Evolutionary conservation across 2,797 vertebrate species (phyloP).

Genomic region (Coregonus ussuriensis): DNA sequence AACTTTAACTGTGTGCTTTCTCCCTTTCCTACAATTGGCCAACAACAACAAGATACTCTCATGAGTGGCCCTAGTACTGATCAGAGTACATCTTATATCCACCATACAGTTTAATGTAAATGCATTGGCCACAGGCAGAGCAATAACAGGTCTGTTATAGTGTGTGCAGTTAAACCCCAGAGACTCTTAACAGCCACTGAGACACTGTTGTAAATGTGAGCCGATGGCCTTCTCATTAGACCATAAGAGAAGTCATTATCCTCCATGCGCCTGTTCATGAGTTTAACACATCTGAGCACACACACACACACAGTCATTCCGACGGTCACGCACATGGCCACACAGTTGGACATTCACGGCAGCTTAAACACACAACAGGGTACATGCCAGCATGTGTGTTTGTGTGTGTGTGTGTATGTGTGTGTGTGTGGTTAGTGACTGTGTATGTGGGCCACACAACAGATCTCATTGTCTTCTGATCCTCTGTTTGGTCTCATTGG

Average conservation of each 20-base stretch:
- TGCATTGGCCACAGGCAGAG: no score
- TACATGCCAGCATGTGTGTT: conserved; percentile 32
- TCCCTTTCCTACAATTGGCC: no score
- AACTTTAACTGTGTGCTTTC: no score
- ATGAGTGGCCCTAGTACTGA: no score
- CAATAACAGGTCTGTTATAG: not conserved
- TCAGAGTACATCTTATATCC: no score
- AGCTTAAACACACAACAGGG: conserved; percentile 55
- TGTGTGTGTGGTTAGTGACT: conserved; percentile 29
- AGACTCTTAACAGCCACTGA: conserved; percentile 20
- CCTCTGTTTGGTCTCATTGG: conserved; percentile 52
- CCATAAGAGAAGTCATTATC: conserved; percentile 57
- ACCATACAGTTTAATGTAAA: no score
- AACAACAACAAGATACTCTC: no score
- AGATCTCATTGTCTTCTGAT: conserved; percentile 66
- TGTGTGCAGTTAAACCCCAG: conserved; percentile 3
- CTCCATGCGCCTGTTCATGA: conserved; percentile 41
- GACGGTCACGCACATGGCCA: conserved; percentile 13
- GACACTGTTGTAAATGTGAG: conserved; percentile 45
- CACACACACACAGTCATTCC: conserved; percentile 3
- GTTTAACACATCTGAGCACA: conserved; percentile 48
- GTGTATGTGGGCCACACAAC: conserved; percentile 62
- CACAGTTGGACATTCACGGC: conserved; percentile 54
- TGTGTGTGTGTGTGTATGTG: conserved; percentile 15
- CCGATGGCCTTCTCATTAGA: conserved; percentile 58